Base-by-base conservation (phyloP, 1,140 invertebrate genomes). In the Eurosta solidaginis region DNA sequence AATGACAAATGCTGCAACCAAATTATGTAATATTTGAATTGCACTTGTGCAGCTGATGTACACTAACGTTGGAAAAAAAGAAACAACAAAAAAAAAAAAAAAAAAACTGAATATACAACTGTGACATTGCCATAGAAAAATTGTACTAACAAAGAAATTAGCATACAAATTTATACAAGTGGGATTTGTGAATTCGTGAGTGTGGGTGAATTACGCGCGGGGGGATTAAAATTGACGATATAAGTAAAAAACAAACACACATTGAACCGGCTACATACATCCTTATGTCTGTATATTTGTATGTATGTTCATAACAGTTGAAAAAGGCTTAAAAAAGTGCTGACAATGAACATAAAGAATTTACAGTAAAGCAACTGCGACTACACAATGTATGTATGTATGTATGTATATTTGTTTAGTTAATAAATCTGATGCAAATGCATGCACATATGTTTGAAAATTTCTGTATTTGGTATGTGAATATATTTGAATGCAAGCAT, bases 21-120 rank as follows among this genome's bases (percentile, higher is more conserved):
- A 68, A 68, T 68, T 68, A 68, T 68, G 22, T 20, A 68, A 68
- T 68, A 36, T 68, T 68, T 68, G 36, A 68, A 68, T 40, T 36
- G 33, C 33, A 68, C 59, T 68, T 68, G 40, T 68, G 33, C 4
- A 68, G 59, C 40, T 68, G 33, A n/a, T n/a, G n/a, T n/a, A n/a
- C n/a, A n/a, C n/a, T n/a, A n/a, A n/a, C 14, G 59, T 9, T 22
- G 59, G 17, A 29, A 40, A 36, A 5, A 36, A 68, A n/a, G n/a
- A 20, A 68, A 40, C 59, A n/a, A n/a, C n/a, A n/a, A n/a, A n/a
- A n/a, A n/a, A 22, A 68, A n/a, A n/a, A n/a, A n/a, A n/a, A 29
- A 33, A 59, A 14, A 7, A 47, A 4, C 54, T 59, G 33, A 36
- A 59, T 29, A 59, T 59, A 17, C 27, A 29, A 59, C 52, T 33